Percentiles rank a stretch among this genome's conserved stretches.
Evolutionary conservation across 2,113 vertebrate species (phyloP).

Genomic region (Gopherus evgoodei): DNA sequence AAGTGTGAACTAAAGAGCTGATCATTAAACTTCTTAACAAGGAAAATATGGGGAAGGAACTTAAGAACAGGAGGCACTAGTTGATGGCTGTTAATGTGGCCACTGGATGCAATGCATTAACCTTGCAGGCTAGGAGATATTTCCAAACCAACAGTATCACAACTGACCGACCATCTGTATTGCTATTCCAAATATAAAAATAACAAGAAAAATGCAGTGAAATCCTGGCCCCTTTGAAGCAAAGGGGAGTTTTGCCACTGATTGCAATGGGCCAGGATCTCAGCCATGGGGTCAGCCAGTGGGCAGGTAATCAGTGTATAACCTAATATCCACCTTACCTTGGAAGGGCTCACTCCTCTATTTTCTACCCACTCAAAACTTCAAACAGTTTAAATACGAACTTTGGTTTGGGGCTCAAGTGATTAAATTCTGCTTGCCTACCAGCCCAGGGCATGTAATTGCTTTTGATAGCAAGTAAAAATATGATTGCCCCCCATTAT

Average conservation of each 20-base stretch:
- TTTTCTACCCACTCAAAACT: background rate
- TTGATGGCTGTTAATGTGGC: background rate
- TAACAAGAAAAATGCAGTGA: background rate
- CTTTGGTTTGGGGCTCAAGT: background rate
- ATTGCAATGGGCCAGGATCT: background rate
- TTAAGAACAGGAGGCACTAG: background rate
- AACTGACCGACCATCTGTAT: background rate
- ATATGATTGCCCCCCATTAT: background rate
- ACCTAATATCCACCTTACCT: fast-evolving
- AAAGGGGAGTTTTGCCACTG: background rate
- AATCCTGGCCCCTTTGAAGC: background rate
- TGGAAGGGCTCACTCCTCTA: background rate
- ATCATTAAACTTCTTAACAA: slow-evolving; percentile 16
- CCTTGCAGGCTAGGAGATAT: background rate
- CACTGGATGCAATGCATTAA: fast-evolving
- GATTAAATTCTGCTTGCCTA: background rate
- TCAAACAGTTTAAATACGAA: background rate
- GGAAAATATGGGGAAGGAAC: background rate
- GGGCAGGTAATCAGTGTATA: background rate
- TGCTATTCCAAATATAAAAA: background rate
- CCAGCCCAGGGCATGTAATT: background rate
- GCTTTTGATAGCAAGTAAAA: background rate
- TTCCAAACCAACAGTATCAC: background rate
- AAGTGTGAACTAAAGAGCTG: slow-evolving; percentile 16
- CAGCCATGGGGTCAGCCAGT: background rate